Evolutionary conservation across 2,888 invertebrate species (phyloP), one percentile per base, ranked within the genome.

Genomic region (Ectropis crepuscularia): DNA sequence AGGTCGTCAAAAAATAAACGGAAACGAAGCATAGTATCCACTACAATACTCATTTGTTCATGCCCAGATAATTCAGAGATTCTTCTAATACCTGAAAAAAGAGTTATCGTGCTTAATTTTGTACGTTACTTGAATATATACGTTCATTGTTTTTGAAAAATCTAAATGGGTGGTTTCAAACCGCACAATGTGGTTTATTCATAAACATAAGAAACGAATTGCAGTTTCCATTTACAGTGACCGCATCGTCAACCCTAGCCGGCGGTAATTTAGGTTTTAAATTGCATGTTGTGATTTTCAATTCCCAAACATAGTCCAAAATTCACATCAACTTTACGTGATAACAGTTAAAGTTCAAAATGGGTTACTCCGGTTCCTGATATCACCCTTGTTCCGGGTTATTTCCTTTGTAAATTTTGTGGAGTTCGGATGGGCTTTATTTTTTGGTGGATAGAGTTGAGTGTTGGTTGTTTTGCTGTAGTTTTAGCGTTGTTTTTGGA

Each of bases 251-350:
- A 51, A 65, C 60, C 60, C 53, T 65, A 57, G 48, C 50, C 39
- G 16, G 39, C 53, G n/a, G 53, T 65, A 51, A 61, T 61, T 65
- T 65, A 53, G 59, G 60, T 53, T 65, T 65, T 53, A 61, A 61
- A 65, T 57, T 57, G 60, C 53, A 57, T 61, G 48, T 57, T 53
- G 53, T 51, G 64, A 61, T 65, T 61, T 64, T 53, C 58, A 53
- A 65, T 65, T 62, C 36, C 38, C 39, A 47, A n/a, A 43, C 38
- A 28, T 47, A 11, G 11, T 12, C 45, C 10, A 16, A 53, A 28
- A 12, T 48, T 57, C 12, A 45, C 48, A n/a, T 0, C 57, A 36
- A 48, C 60, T 37, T 60, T 43, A 61, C 6, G 36, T 0, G 7
- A 1, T 11, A 36, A 7, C 41, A 10, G 11, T 10, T 61, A 58